Conservation (phyloP, 2,797 vertebrate genomes). For the Heteromormyrus szaboi region DNA sequence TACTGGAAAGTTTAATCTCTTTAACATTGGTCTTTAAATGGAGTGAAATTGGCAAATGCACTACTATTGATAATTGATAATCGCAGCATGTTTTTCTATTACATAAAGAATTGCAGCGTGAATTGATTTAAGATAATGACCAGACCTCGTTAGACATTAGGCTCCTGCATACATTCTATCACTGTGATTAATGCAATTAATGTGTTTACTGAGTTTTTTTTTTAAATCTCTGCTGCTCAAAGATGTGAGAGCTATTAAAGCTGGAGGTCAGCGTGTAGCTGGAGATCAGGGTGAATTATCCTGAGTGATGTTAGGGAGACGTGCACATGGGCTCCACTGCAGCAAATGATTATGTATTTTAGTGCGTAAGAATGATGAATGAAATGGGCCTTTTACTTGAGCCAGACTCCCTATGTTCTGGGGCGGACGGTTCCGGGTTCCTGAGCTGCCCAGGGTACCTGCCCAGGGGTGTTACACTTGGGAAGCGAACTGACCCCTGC, state of each 20-base stretch:
- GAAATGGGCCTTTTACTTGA: neutral
- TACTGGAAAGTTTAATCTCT: neutral
- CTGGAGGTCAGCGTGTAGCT: neutral
- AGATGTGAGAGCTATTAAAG: neutral
- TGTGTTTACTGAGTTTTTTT: constrained; percentile 11
- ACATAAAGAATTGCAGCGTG: neutral
- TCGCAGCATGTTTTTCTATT: neutral
- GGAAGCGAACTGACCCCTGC: neutral
- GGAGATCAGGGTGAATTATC: neutral
- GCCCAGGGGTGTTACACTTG: neutral
- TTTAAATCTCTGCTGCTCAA: neutral
- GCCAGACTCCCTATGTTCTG: neutral
- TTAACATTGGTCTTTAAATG: neutral
- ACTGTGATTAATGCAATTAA: constrained; percentile 13
- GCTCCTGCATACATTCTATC: neutral
- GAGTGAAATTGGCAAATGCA: neutral
- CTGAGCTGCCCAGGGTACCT: neutral
- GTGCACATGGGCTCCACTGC: neutral
- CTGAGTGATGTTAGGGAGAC: neutral
- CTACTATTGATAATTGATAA: neutral
- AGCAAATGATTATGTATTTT: neutral
- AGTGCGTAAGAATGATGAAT: neutral
- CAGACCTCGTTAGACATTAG: neutral
- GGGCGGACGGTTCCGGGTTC: neutral
- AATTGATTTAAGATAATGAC: constrained; percentile 13